phyloP scores from a whole-genome alignment of 2,888 invertebrate genomes.

The Coelogynopora nodosa region DNA sequence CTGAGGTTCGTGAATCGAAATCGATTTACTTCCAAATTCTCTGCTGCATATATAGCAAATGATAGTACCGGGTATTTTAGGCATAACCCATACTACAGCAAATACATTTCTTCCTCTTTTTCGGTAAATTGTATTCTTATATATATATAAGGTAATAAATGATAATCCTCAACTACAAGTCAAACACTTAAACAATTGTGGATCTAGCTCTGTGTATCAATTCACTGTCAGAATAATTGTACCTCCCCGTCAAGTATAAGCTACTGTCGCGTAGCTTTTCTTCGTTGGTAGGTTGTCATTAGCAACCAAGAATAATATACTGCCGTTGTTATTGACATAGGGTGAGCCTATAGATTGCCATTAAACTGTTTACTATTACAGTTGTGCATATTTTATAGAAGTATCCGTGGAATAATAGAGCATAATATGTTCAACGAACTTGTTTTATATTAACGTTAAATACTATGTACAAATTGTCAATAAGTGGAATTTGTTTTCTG shows the following conservation, averaged over 20 bases:
- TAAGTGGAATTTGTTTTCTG: too few relatives aligned
- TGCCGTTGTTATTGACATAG: background rate
- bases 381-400: too few relatives aligned
- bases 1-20: conserved; percentile 69
- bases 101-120: background rate
- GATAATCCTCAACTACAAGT: too few relatives aligned
- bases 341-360: too few relatives aligned
- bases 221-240: background rate
- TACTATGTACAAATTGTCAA: too few relatives aligned
- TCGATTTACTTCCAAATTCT: conserved; percentile 68
- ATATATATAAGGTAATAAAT: background rate
- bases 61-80: conserved; percentile 57
- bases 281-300: background rate
- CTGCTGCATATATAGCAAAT: conserved; percentile 69
- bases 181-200: too few relatives aligned
- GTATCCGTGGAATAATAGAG: too few relatives aligned
- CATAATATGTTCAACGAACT: too few relatives aligned
- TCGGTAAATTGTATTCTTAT: background rate
- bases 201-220: too few relatives aligned
- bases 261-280: background rate
- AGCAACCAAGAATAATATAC: background rate
- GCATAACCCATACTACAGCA: background rate
- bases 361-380: too few relatives aligned
- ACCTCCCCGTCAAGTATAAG: background rate
- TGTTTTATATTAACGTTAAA: too few relatives aligned